Base-by-base conservation (phyloP, 1,140 invertebrate genomes). In the Penaeus chinensis region DNA sequence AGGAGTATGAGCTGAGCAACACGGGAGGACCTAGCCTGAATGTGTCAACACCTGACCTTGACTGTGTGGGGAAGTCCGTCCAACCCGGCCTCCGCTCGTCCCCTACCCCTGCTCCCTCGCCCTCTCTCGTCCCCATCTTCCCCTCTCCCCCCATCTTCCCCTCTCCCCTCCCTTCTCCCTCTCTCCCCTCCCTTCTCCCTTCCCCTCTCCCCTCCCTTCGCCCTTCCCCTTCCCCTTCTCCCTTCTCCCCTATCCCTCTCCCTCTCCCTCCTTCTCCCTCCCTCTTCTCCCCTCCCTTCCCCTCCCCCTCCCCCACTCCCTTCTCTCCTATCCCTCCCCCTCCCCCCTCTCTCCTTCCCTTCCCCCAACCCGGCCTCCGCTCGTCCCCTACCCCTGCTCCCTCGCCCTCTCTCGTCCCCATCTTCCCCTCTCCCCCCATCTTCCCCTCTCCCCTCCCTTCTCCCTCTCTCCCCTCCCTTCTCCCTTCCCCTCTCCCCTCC, bases 401-500 rank as follows among this genome's bases (percentile, higher is more conserved):
- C 82, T 78, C 74, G 1, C 74, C 82, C 71, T 84, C 74, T 79
- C 82, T 18, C 79, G 3, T 13, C 82, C 71, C 79, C 78, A 7
- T 1, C 71, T 83, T 61, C 82, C 74, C 11, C 74, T n/a, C 82
- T 62, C 13, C 71, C 82, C 82, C 61, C 24, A 84, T 79, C 74
- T 61, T 18, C 74, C 82, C 74, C 79, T 78, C 74, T 61, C 74
- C 82, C 16, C 10, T 79, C 82, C 74, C 16, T 16, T 61, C 82
- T 61, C 71, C 84, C 74, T 66, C 71, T 81, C 79, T 47, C 42
- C 27, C 42, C 20, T 32, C 19, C 27, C 16, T 66, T 20, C 79
- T 11, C 20, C 19, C 5, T 19, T 11, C 42, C 42, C 5, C 79
- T 11, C 42, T 7, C 7, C 7, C 65, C 74, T 61, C 82, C 20